A percentile compares a stretch with the other conserved stretches of the same genome.
Conservation (phyloP, 1,140 invertebrate genomes). For the Ctenoplectra terminalis region DNA sequence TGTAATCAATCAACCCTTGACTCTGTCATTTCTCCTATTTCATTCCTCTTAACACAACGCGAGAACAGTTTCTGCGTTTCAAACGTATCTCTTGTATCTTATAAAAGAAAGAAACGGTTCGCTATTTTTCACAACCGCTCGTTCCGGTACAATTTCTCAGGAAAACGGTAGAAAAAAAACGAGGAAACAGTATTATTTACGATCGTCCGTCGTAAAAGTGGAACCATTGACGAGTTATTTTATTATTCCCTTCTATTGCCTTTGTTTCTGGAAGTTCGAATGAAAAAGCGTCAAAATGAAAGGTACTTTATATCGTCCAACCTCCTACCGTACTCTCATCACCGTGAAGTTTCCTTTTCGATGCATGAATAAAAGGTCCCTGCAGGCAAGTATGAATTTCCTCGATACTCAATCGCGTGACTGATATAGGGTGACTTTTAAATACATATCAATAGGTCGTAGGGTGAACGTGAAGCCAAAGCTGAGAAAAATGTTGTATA, state of each 20-base stretch:
- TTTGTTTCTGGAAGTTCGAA: neutral
- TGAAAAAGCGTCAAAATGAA: neutral
- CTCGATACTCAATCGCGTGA: neutral
- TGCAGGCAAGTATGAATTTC: neutral
- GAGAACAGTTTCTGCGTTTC: neutral
- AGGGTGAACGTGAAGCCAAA: neutral
- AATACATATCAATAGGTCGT: neutral
- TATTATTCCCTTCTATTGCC: neutral
- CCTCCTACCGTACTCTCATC: neutral
- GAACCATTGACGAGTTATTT: slow-evolving; percentile 2
- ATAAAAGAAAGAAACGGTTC: no score
- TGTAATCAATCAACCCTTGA: slow-evolving; percentile 39
- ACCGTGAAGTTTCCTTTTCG: neutral
- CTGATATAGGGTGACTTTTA: neutral
- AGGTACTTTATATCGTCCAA: neutral
- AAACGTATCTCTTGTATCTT: no score
- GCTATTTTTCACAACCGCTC: neutral
- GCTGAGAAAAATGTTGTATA: no score
- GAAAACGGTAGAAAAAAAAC: neutral
- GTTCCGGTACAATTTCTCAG: neutral
- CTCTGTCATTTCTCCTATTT: neutral
- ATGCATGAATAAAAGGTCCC: neutral
- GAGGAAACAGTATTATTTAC: neutral
- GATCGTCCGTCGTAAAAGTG: neutral
- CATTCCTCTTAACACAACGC: neutral